Base-by-base conservation (phyloP, 2,113 vertebrate genomes). In the Hippopotamus amphibius region DNA sequence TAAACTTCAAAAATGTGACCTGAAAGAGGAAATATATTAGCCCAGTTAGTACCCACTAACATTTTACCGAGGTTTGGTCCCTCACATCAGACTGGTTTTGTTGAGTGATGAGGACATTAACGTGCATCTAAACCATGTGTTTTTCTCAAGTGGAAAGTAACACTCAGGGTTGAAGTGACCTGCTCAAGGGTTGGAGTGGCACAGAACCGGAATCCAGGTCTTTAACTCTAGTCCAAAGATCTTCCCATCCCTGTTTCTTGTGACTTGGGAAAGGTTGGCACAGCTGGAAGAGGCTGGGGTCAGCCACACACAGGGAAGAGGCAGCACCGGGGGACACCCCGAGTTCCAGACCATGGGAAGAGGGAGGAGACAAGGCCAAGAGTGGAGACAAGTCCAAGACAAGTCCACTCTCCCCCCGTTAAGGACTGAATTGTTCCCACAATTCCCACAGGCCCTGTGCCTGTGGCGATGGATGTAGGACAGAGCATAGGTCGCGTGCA, bases 61-160 rank as follows among this genome's bases (percentile, higher is more conserved):
- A 72, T n/a, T 66, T 93, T 88, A 53, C 37, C 66, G 77, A 65
- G 43, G 46, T 81, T 71, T 37, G 50, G 10, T 50, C 33, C 14
- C 22, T 82, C 5, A 2, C 55, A 59, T 30, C 55, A 61, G 28
- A 74, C 22, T 43, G 37, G 19, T 24, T 55, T 77, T 72, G 22
- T 24, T 88, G 15, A 65, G 11, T 48, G 41, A 76, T 11, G 50
- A 84, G 11, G 43, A 41, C 48, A 55, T 53, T 46, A 37, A 19
- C 83, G 26, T 24, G 80, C 30, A 48, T 24, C 30, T 48, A 66
- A 48, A 81, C 30, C 21, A 66, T 41, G 14, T 55, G 59, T 15
- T 90, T 93, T 93, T 76, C 33, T 22, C 71, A 89, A 66, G 59
- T 41, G 43, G 61, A 90, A 89, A 46, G 53, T n/a, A 41, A 91